These are phyloP conservation scores for Leptopilina drosophilae DNA, from an alignment of 2,888 invertebrate species.

Conservation along the genomic window DNA sequence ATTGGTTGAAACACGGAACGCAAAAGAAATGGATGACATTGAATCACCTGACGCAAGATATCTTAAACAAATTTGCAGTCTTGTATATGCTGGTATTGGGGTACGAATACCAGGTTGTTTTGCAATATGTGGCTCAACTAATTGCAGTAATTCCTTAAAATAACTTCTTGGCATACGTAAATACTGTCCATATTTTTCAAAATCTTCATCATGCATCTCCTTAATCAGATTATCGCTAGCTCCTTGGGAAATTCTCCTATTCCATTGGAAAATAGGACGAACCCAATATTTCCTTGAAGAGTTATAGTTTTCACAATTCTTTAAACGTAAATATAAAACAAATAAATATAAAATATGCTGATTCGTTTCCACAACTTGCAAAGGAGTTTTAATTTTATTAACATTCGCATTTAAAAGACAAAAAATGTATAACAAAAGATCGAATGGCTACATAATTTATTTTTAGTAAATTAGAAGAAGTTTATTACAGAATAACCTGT, in stretches of 20 bases:
- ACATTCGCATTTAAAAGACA: no score
- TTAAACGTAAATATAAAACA: no score
- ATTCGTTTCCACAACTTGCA: no score
- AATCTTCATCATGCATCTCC: slow-evolving; percentile 41
- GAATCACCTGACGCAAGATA: slow-evolving; percentile 55
- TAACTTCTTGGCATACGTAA: slow-evolving; percentile 46
- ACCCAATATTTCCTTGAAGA: not conserved
- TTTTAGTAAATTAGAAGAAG: no score
- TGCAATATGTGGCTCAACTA: no score
- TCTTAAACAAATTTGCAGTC: slow-evolving; percentile 51
- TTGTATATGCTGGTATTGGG: slow-evolving; percentile 48
- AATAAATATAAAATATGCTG: no score
- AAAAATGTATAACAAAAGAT: no score
- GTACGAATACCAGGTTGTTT: slow-evolving; percentile 45
- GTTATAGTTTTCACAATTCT: no score
- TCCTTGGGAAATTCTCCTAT: slow-evolving; percentile 8
- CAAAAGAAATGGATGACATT: slow-evolving; percentile 47
- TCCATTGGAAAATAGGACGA: not conserved
- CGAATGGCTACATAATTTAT: no score
- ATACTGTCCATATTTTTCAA: slow-evolving; percentile 47
- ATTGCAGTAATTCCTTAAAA: slow-evolving; percentile 46
- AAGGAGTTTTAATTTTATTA: no score
- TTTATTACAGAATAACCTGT: no score
- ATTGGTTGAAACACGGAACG: slow-evolving; percentile 46
- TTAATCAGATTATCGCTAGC: slow-evolving; percentile 45